phyloP scores from a whole-genome alignment of 1,140 invertebrate genomes.

The Whitmania pigra region DNA sequence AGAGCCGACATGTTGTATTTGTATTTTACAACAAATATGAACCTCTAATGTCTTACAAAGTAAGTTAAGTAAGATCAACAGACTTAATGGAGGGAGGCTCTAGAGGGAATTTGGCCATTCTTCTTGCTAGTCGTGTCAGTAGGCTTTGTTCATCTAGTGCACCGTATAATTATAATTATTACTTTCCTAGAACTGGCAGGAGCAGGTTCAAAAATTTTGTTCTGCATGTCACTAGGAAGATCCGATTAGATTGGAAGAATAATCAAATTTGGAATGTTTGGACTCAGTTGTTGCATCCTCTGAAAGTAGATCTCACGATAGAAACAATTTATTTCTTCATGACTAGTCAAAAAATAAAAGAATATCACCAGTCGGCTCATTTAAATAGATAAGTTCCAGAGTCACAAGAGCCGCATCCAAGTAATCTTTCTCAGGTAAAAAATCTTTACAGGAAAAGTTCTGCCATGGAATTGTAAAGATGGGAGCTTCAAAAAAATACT shows the following conservation, averaged over 20 bases:
- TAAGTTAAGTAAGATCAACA: too few relatives aligned
- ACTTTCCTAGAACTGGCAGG: slow-evolving; percentile 93
- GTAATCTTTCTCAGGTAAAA: slow-evolving; percentile 98
- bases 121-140: slow-evolving; percentile 80
- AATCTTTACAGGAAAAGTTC: slow-evolving; percentile 92
- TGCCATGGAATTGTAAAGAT: slow-evolving; percentile 56
- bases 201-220: slow-evolving; percentile 94
- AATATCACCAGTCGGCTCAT: slow-evolving; percentile 89
- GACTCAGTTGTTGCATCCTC: slow-evolving; percentile 94
- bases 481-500: slow-evolving; percentile 45
- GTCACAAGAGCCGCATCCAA: slow-evolving; percentile 93
- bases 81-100: too few relatives aligned
- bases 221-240: slow-evolving; percentile 98
- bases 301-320: slow-evolving; percentile 96
- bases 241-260: slow-evolving; percentile 97
- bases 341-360: slow-evolving; percentile 84
- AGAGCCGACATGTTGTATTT: too few relatives aligned
- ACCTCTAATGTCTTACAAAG: too few relatives aligned
- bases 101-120: slow-evolving; percentile 99
- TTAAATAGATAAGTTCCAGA: slow-evolving; percentile 97
- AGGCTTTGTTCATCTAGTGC: slow-evolving; percentile 93
- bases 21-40: too few relatives aligned
- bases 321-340: slow-evolving; percentile 94
- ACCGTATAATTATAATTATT: slow-evolving; percentile 96
- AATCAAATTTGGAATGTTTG: slow-evolving; percentile 96